A percentile compares a stretch with the other conserved stretches of the same genome.
phyloP scores from a whole-genome alignment of 2,888 invertebrate species.

The Dichetophora obliterata region DNA sequence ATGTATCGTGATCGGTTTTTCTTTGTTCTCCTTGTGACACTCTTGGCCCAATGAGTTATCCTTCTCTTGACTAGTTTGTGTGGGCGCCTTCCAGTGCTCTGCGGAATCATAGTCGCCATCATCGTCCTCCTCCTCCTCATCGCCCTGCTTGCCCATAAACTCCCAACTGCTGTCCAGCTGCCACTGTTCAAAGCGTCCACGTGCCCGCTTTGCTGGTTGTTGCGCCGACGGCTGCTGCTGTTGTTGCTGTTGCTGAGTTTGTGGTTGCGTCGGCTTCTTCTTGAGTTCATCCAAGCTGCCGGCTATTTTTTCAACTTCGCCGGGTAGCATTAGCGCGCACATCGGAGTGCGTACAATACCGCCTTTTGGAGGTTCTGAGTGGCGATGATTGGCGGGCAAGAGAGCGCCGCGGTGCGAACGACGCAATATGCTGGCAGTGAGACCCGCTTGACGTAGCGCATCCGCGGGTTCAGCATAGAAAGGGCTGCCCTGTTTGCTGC shows the following conservation, averaged over 20 bases:
- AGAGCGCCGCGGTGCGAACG: constrained; percentile 65
- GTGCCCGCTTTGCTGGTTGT: constrained; percentile 62
- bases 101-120: constrained; percentile 66
- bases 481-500: constrained; percentile 82
- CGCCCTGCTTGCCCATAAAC: constrained; percentile 78
- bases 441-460: constrained; percentile 74
- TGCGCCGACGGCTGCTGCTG: constrained; percentile 44
- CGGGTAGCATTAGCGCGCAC: constrained; percentile 75
- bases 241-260: constrained; percentile 50
- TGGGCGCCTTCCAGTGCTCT: constrained; percentile 60
- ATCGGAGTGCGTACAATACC: constrained; percentile 59
- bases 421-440: constrained; percentile 65
- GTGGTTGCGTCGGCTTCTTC: constrained; percentile 66
- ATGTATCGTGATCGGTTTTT: constrained; percentile 78
- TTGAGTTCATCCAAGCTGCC: constrained; percentile 69
- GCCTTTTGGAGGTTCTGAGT: constrained; percentile 75
- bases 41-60: constrained; percentile 62
- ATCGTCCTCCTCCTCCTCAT: constrained; percentile 54
- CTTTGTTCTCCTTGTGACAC: constrained; percentile 57
- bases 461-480: constrained; percentile 93
- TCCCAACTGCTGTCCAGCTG: constrained; percentile 92
- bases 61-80: constrained; percentile 57
- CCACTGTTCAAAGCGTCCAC: constrained; percentile 75
- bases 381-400: constrained; percentile 72
- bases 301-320: constrained; percentile 68